phyloP scores from a whole-genome alignment of 2,888 invertebrate genomes.

The Clitarchus hookeri region DNA sequence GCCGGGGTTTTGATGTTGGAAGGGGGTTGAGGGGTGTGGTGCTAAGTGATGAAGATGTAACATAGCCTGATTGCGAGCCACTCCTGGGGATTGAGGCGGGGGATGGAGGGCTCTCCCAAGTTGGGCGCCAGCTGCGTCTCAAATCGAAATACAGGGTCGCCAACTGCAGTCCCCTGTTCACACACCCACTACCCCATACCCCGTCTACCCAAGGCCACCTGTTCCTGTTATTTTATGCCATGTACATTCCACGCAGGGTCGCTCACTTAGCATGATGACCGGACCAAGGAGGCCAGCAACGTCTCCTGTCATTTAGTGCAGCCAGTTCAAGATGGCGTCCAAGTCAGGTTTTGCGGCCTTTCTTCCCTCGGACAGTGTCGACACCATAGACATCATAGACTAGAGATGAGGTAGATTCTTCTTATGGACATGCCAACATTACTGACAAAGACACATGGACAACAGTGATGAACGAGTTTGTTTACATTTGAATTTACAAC shows the following conservation, averaged over 20 bases:
- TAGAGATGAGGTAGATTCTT: too few species aligned
- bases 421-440: too few species aligned
- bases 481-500: too few species aligned
- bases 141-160: neutral
- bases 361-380: too few species aligned
- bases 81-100: neutral
- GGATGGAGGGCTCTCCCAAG: neutral
- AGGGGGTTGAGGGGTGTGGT: neutral
- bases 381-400: too few species aligned
- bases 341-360: neutral
- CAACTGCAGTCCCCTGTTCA: neutral
- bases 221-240: neutral
- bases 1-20: too few species aligned
- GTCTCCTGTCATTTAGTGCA: neutral
- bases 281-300: neutral
- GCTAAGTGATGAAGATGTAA: conserved; percentile 14
- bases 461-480: too few species aligned
- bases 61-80: conserved; percentile 14
- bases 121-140: neutral
- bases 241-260: neutral
- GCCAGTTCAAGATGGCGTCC: neutral
- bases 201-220: neutral
- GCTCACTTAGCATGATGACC: neutral
- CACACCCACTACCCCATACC: neutral
- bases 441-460: too few species aligned